Evolutionary conservation across 2,113 vertebrate genomes (phyloP), one percentile per base, ranked within the genome.

Genomic region (Psilopogon haemacephalus): DNA sequence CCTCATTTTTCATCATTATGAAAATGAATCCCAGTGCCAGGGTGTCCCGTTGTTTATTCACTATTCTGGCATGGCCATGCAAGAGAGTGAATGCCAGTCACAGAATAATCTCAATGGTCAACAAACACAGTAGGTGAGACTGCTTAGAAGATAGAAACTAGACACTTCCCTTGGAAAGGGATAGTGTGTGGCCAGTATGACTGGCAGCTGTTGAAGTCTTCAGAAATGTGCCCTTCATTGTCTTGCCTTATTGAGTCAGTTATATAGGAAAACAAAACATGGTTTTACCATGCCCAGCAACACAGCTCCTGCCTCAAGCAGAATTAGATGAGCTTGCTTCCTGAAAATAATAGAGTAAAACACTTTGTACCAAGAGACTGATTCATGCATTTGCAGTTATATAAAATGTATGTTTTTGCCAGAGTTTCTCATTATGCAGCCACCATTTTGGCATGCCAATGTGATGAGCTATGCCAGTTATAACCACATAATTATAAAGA

Each of bases 1-100:
- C 91, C 79, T 95, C 71, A 48, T 96, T 97, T 97, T 97, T 96
- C 93, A 96, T 95, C 67, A 19, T 96, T 97, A 93, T 84, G 95
- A 95, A 97, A 97, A 96, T 46, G 50, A 42, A 84, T 74, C 11
- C 67, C 44, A 19, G 63, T 96, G 96, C 95, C 97, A 97, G 95
- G 81, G 60, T 90, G 93, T 88, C 73, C 95, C 79, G 12, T 94
- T 97, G 97, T 97, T 97, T 97, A 95, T 93, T 94, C 67, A 37
- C 83, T 95, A 56, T 54, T 75, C 88, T 96, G 95, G 91, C 96
- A 96, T 6, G 48, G 93, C 73, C 3, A 0, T 35, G 28, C 19
- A 63, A 54, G 64, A 79, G 24, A 77, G 74, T 35, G 94, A 90
- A 86, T 84, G 88, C 70, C 94, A 95, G 81, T 92, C 94, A 70